These are phyloP conservation scores for Tenualosa thibaudeaui DNA, from an alignment of 2,797 vertebrate genomes.

Conservation along the genomic window DNA sequence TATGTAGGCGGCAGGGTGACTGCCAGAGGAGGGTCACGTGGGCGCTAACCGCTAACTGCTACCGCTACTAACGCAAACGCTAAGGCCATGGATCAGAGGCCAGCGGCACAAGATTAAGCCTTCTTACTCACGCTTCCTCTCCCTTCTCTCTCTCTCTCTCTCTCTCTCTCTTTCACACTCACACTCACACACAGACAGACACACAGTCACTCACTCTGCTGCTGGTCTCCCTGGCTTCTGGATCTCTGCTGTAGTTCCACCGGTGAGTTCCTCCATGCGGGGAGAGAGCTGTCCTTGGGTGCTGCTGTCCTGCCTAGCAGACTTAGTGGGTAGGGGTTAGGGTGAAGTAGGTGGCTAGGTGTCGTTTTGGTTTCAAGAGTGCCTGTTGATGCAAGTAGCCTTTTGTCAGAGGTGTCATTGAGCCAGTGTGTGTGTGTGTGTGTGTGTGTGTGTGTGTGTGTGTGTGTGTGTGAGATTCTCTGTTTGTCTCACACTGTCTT, in stretches of 20 bases:
- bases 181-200: neutral
- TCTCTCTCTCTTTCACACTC: neutral
- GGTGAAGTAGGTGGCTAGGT: neutral
- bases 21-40: constrained; percentile 47
- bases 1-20: constrained; percentile 37
- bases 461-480: neutral
- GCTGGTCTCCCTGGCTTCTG: neutral
- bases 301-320: neutral
- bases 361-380: neutral
- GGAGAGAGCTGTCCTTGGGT: neutral
- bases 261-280: neutral
- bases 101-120: neutral
- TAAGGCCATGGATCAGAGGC: constrained; percentile 26
- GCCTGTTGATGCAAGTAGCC: neutral
- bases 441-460: neutral
- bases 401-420: neutral
- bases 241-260: neutral
- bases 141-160: constrained; percentile 36
- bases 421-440: neutral
- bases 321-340: neutral
- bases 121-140: constrained; percentile 3
- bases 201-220: neutral
- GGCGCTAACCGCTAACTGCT: constrained; percentile 28
- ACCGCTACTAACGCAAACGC: constrained; percentile 11
- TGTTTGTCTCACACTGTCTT: too few relatives aligned